Evolutionary conservation across 2,113 vertebrate genomes (phyloP).

Genomic region (Chionodraco myersi): DNA sequence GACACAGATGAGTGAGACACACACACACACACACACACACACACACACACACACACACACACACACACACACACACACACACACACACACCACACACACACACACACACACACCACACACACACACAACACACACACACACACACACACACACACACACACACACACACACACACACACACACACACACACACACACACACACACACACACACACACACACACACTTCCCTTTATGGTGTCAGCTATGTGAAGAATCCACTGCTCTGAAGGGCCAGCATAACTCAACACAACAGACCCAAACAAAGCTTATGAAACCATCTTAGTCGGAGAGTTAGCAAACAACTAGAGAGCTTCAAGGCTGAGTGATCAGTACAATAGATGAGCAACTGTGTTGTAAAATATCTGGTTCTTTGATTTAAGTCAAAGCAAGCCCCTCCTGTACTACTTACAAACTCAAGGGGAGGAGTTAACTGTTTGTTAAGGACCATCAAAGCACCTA

Average conservation of each 20-base stretch:
- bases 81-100: constrained; percentile 14
- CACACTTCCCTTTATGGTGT: constrained; percentile 39
- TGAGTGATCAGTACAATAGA: not conserved
- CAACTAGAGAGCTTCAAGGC: not conserved
- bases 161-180: constrained; percentile 14
- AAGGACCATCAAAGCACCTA: not conserved
- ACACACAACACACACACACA: constrained; percentile 15
- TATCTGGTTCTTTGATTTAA: not conserved
- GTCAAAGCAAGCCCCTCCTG: not conserved
- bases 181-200: not conserved
- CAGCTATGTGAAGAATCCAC: constrained; percentile 52
- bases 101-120: constrained; percentile 9
- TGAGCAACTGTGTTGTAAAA: not conserved
- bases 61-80: constrained; percentile 15
- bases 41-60: constrained; percentile 16
- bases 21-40: constrained; percentile 7
- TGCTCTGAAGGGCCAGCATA: constrained; percentile 29
- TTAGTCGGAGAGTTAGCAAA: constrained; percentile 10
- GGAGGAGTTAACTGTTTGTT: not conserved
- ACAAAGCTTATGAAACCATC: constrained; percentile 46
- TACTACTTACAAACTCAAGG: not conserved
- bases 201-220: not conserved
- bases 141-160: constrained; percentile 11
- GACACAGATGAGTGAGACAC: constrained; percentile 28
- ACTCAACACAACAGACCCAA: constrained; percentile 31